These are phyloP conservation scores for Lepeophtheirus nordmannii DNA, from an alignment of 2,888 invertebrate species.

Conservation along the genomic window DNA sequence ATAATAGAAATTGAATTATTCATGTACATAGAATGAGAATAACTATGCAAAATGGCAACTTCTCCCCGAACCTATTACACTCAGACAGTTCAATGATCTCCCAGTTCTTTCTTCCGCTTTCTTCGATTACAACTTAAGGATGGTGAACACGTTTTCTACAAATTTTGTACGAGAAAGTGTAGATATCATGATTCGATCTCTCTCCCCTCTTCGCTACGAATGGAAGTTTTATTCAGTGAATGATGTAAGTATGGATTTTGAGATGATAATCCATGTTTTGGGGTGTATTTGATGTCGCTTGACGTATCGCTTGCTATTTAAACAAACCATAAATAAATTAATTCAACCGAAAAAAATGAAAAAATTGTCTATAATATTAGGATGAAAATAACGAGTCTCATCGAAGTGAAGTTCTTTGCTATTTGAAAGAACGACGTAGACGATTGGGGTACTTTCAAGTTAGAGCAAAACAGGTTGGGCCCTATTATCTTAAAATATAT, in stretches of 20 bases:
- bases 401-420: constrained; percentile 31
- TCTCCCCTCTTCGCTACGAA: constrained; percentile 31
- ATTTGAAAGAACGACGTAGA: constrained; percentile 30
- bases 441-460: constrained; percentile 33
- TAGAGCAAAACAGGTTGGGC: constrained; percentile 35
- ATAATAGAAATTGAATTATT: not conserved
- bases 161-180: constrained; percentile 30
- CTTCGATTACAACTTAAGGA: constrained; percentile 32
- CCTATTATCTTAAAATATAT: constrained; percentile 35
- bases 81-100: constrained; percentile 37
- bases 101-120: constrained; percentile 38
- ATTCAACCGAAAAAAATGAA: not conserved
- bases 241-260: constrained; percentile 26
- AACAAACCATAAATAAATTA: no score
- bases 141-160: constrained; percentile 29
- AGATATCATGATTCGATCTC: constrained; percentile 30
- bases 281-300: no score
- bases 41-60: constrained; percentile 34
- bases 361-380: constrained; percentile 11
- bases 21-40: not conserved
- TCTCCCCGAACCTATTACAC: constrained; percentile 35
- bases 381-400: constrained; percentile 30
- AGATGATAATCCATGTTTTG: no score
- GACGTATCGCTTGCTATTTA: no score
- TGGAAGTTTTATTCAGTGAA: constrained; percentile 31